phyloP scores from a whole-genome alignment of 2,888 invertebrate species.

The Thumatha senex region DNA sequence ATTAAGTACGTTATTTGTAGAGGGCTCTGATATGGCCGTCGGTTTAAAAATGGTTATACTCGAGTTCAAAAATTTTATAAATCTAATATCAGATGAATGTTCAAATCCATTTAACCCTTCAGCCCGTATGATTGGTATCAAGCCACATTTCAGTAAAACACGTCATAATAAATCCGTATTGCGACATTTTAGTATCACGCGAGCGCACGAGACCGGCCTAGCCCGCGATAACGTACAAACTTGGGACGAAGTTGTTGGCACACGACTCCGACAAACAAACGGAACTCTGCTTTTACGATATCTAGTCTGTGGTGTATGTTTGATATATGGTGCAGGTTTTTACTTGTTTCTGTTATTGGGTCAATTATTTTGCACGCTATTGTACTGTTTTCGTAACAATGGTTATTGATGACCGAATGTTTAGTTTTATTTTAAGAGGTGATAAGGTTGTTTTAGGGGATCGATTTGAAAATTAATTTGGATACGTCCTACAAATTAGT shows the following conservation, averaged over 20 bases:
- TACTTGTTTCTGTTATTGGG: conserved; percentile 39
- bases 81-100: neutral
- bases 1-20: no score
- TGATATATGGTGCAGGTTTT: conserved; percentile 44
- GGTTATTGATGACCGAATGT: conserved; percentile 12
- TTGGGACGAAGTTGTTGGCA: conserved; percentile 41
- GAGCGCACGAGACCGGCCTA: conserved; percentile 25
- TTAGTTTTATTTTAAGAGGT: neutral
- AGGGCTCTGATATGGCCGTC: no score
- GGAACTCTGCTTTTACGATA: conserved; percentile 36
- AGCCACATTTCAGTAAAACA: conserved; percentile 19
- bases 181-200: conserved; percentile 34
- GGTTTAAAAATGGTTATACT: no score
- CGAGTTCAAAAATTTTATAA: neutral
- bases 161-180: conserved; percentile 37
- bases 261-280: conserved; percentile 35
- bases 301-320: conserved; percentile 37
- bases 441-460: neutral
- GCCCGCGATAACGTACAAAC: conserved; percentile 40
- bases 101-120: no score
- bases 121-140: neutral
- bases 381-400: conserved; percentile 23
- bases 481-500: no score
- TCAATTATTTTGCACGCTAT: conserved; percentile 41
- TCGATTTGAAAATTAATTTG: neutral